phyloP scores from a whole-genome alignment of 64 coral and sea anemone genomes.

The Porites lutea region DNA sequence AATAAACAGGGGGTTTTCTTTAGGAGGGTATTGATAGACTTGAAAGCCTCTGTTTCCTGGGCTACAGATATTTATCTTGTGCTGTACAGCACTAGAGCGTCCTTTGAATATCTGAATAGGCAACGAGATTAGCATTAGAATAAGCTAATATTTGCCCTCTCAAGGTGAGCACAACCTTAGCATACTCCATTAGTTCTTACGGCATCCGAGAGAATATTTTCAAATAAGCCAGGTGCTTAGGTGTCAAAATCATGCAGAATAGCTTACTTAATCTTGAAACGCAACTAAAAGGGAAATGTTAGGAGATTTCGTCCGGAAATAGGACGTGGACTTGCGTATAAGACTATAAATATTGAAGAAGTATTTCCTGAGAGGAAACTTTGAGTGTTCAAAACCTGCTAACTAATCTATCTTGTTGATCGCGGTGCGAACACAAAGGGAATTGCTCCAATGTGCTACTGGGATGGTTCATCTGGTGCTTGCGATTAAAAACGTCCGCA shows the following conservation, averaged over 20 bases:
- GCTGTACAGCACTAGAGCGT: background rate
- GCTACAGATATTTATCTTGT: slow-evolving; percentile 10
- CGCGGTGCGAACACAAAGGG: slow-evolving; percentile 36
- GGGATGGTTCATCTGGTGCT: slow-evolving; percentile 13
- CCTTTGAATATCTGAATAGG: slow-evolving; percentile 35
- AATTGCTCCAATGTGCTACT: background rate
- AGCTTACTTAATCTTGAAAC: slow-evolving; percentile 46
- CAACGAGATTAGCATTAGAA: slow-evolving; percentile 34
- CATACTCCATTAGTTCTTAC: slow-evolving; percentile 20
- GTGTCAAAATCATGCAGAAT: slow-evolving; percentile 36
- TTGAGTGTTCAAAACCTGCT: slow-evolving; percentile 20
- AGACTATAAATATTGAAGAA: slow-evolving; percentile 51
- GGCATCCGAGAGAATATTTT: slow-evolving; percentile 17
- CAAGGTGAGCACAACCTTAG: slow-evolving; percentile 14
- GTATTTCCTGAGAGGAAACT: slow-evolving; percentile 59
- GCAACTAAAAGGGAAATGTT: slow-evolving; percentile 16
- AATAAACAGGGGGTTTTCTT: slow-evolving; percentile 60
- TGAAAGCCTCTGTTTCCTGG: slow-evolving; percentile 36
- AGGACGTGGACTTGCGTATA: slow-evolving; percentile 23
- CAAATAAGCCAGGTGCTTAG: slow-evolving; percentile 40
- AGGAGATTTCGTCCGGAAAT: slow-evolving; percentile 42
- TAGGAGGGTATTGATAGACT: slow-evolving; percentile 32
- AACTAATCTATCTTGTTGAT: slow-evolving; percentile 49
- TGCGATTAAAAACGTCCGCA: slow-evolving; percentile 28
- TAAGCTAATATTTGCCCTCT: slow-evolving; percentile 44